Conservation (phyloP, 2,888 invertebrate genomes). For the Sepiola atlantica region DNA sequence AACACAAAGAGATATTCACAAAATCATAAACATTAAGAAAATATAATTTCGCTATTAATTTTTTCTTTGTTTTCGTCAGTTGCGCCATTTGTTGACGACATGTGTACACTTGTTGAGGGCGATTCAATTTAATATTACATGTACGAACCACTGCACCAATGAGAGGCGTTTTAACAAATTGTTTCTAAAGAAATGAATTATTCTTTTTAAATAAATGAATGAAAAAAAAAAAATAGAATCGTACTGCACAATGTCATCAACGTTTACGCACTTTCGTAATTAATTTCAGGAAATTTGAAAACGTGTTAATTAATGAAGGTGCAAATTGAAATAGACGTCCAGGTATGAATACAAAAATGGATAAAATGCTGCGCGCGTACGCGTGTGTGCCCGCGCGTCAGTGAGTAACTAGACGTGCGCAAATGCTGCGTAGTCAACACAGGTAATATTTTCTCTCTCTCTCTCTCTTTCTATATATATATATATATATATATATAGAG, state of each 20-base stretch:
- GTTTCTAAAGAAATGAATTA: background rate
- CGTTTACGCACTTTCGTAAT: background rate
- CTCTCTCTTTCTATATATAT: background rate
- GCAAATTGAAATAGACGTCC: background rate
- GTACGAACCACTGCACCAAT: too few species aligned
- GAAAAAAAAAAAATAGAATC: background rate
- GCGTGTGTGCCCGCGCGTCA: background rate
- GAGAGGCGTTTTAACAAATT: background rate
- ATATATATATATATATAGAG: background rate
- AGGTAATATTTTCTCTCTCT: background rate
- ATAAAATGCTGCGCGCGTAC: background rate
- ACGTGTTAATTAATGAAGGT: background rate
- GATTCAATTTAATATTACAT: too few species aligned
- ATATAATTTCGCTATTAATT: too few species aligned
- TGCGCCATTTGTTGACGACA: too few species aligned
- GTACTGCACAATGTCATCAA: background rate
- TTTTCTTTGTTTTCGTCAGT: too few species aligned
- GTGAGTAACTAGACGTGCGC: background rate
- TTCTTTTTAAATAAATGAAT: background rate
- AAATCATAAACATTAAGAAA: too few species aligned
- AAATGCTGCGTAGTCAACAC: too few species aligned
- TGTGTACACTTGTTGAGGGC: too few species aligned
- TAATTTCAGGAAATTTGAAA: background rate
- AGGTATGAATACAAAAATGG: background rate
- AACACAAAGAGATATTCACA: too few species aligned